These are phyloP conservation scores for Oscheius onirici DNA, from an alignment of 2,888 invertebrate species.

Conservation along the genomic window DNA sequence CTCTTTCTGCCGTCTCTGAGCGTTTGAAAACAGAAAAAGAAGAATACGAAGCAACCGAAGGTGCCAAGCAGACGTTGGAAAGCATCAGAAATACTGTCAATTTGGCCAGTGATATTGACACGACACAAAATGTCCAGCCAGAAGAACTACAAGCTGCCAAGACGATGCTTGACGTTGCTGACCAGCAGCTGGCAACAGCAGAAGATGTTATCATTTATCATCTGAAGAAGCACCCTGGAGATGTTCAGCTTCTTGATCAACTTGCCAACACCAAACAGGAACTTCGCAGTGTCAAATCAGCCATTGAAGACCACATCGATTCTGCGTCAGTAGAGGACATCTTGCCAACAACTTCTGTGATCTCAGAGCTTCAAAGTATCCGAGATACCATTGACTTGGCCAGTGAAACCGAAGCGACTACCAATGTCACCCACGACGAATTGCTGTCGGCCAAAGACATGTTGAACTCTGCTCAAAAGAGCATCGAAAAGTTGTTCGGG, in stretches of 20 bases:
- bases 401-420: constrained; percentile 12
- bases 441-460: constrained; percentile 7
- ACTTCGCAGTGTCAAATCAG: not conserved
- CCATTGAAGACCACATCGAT: not conserved
- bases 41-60: constrained; percentile 2
- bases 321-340: not conserved
- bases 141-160: constrained; percentile 7
- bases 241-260: not conserved
- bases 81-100: not conserved
- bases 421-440: not conserved
- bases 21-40: constrained; percentile 2
- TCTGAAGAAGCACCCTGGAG: not conserved
- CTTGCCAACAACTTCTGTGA: not conserved
- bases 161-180: not conserved
- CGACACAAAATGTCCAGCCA: not conserved
- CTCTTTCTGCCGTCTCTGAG: constrained; percentile 3
- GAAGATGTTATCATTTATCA: not conserved
- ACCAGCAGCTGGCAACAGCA: not conserved
- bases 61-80: not conserved
- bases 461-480: constrained; percentile 3
- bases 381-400: constrained; percentile 10
- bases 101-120: constrained; percentile 1
- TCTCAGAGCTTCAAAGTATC: not conserved
- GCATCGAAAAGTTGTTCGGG: constrained; percentile 8
- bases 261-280: not conserved